Evolutionary conservation across 2,888 invertebrate species (phyloP).

Genomic region (Dilophus febrilis): DNA sequence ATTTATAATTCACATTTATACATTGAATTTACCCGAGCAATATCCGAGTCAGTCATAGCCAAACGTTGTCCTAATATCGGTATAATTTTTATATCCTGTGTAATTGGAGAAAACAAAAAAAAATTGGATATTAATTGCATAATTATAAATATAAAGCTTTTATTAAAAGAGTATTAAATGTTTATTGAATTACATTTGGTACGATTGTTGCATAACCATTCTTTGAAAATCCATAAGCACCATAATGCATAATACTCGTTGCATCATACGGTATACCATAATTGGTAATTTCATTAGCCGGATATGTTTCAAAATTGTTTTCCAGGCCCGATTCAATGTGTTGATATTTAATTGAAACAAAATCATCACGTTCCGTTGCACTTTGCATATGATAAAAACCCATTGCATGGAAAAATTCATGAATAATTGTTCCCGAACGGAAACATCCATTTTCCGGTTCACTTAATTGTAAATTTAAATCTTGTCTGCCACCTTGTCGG

Average conservation of each 20-base stretch:
- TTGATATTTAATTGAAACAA: constrained; percentile 32
- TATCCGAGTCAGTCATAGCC: neutral
- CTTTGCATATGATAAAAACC: constrained; percentile 63
- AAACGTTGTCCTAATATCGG: neutral
- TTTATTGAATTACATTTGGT: constrained; percentile 39
- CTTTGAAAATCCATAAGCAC: constrained; percentile 45
- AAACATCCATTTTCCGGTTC: constrained; percentile 21
- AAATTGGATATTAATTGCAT: neutral
- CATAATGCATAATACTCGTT: constrained; percentile 59
- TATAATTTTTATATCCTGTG: neutral
- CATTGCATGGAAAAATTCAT: constrained; percentile 52
- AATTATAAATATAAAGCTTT: too few species aligned
- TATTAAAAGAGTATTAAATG: too few species aligned
- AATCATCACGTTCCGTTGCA: constrained; percentile 47
- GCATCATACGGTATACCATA: constrained; percentile 51
- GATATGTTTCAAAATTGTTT: constrained; percentile 46
- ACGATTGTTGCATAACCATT: constrained; percentile 46
- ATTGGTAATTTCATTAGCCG: constrained; percentile 32
- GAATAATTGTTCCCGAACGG: constrained; percentile 38
- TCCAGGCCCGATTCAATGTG: constrained; percentile 33
- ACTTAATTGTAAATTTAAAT: constrained; percentile 1
- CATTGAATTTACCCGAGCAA: neutral
- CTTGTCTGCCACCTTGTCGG: constrained; percentile 30
- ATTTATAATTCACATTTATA: too few species aligned
- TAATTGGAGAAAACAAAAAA: neutral